These are phyloP conservation scores for Gymnosoma rotundatum DNA, from an alignment of 2,888 invertebrate species.

Conservation along the genomic window DNA sequence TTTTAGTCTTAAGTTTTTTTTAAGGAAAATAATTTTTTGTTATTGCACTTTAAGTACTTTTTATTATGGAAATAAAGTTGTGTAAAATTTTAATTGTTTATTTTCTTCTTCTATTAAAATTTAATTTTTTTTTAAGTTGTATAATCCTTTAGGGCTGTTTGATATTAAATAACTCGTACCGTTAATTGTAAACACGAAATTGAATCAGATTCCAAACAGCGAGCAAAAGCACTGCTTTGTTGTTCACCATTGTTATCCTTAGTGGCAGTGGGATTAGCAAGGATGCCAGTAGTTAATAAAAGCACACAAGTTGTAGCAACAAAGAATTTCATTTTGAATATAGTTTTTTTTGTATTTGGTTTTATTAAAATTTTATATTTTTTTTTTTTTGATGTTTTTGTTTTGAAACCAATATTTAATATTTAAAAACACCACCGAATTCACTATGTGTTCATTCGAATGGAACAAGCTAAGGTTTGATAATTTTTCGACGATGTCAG, in stretches of 20 bases:
- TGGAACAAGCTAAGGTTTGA: conserved; percentile 83
- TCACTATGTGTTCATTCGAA: conserved; percentile 82
- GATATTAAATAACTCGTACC: conserved; percentile 79
- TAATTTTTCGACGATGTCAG: conserved; percentile 82
- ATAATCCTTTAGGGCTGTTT: conserved; percentile 53
- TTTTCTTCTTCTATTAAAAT: too few species aligned
- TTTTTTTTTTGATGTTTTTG: conserved; percentile 19
- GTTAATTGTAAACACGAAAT: conserved; percentile 86
- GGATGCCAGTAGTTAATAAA: conserved; percentile 78
- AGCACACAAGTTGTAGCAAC: conserved; percentile 79
- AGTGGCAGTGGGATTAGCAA: conserved; percentile 76
- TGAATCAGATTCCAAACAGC: conserved; percentile 85
- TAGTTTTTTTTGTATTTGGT: conserved; percentile 45
- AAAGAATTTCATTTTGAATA: conserved; percentile 79
- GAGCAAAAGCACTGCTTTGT: conserved; percentile 82
- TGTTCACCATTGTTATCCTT: conserved; percentile 74
- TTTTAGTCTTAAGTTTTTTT: too few species aligned
- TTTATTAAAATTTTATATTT: conserved; percentile 23
- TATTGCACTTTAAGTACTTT: conserved; percentile 39
- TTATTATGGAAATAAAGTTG: not conserved
- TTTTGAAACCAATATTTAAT: conserved; percentile 41
- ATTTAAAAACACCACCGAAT: conserved; percentile 78
- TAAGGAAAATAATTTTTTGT: not conserved
- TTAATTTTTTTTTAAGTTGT: conserved; percentile 16
- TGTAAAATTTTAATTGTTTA: not conserved